Base-by-base conservation (phyloP, 2,113 vertebrate species). In the Malurus cyaneus region DNA sequence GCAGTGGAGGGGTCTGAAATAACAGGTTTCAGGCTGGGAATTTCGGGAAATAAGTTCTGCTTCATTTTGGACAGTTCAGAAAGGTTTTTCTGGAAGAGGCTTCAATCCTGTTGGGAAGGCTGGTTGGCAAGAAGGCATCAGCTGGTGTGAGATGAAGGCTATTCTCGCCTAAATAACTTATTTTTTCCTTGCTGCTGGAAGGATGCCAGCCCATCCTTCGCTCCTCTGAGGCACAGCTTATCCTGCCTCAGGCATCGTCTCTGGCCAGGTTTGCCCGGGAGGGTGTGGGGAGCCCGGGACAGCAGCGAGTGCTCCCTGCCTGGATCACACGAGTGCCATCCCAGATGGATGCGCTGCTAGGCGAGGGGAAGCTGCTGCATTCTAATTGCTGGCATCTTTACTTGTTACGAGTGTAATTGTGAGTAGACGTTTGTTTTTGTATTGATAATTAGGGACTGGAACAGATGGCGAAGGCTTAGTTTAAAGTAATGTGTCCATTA, bases 371-470 rank as follows among this genome's bases (percentile, higher is more conserved):
- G 95, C 88, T 97, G 94, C 64, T 97, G 96, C 94, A 97, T 97
- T 95, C 96, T 97, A 97, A 97, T 97, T 97, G 95, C 96, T 97
- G 96, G 96, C 97, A 97, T 97, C 97, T 96, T 96, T 97, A 97
- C 97, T 98, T 93, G 95, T 97, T 97, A 97, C 52, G 97, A 96
- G 96, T 97, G 97, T 97, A 97, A 97, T 97, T 97, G 97, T 97
- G 97, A 97, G 97, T 97, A 97, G 97, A 96, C 95, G 96, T 97
- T 97, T 97, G 97, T 97, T 97, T 97, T 97, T 97, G 97, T 97
- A 96, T 97, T 97, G 97, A 97, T 97, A 98, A 98, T 98, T 98
- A 98, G 97, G 94, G 97, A 97, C 95, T 96, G 94, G 96, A 98
- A 97, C 97, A 98, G 97, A 98, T 98, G 97, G 97, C 1, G 88